Percentiles rank a stretch among this genome's conserved stretches.
Conservation (phyloP, 2,888 invertebrate genomes). For the Clistopyga incitator region DNA sequence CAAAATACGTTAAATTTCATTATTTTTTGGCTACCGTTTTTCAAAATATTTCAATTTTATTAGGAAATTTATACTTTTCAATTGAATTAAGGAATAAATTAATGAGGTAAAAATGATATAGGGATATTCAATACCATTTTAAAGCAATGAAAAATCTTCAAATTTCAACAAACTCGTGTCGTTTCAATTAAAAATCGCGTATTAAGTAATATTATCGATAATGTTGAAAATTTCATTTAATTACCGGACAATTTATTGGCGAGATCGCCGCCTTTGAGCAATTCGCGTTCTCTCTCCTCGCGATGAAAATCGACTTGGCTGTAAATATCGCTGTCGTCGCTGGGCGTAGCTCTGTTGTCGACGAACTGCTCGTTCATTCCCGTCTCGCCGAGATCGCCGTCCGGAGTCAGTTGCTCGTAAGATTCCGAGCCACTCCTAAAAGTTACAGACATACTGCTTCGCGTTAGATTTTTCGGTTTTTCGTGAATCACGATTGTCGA, state of each 20-base stretch:
- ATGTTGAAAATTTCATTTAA: slow-evolving; percentile 53
- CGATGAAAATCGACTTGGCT: slow-evolving; percentile 88
- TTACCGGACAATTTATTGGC: slow-evolving; percentile 81
- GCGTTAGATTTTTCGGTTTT: slow-evolving; percentile 79
- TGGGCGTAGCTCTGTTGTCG: slow-evolving; percentile 85
- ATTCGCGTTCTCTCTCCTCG: slow-evolving; percentile 84
- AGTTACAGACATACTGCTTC: slow-evolving; percentile 84
- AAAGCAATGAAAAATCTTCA: too few relatives aligned
- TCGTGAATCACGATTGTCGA: slow-evolving; percentile 3
- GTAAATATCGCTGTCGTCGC: slow-evolving; percentile 90
- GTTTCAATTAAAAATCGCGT: too few relatives aligned
- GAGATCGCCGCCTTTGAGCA: slow-evolving; percentile 79
- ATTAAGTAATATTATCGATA: neutral
- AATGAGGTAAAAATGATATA: too few relatives aligned
- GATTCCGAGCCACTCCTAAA: slow-evolving; percentile 85
- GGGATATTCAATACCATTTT: too few relatives aligned
- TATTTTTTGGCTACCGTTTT: too few relatives aligned
- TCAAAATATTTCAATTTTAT: too few relatives aligned
- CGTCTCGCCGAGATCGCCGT: slow-evolving; percentile 83
- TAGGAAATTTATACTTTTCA: too few relatives aligned
- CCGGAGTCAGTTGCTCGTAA: slow-evolving; percentile 87
- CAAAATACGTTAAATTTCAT: slow-evolving; percentile 46
- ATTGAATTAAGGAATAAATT: too few relatives aligned
- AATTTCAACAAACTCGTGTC: too few relatives aligned
- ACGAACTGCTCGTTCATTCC: slow-evolving; percentile 81